Conservation (phyloP, 2,888 invertebrate species). For the Chrysolina americana region DNA sequence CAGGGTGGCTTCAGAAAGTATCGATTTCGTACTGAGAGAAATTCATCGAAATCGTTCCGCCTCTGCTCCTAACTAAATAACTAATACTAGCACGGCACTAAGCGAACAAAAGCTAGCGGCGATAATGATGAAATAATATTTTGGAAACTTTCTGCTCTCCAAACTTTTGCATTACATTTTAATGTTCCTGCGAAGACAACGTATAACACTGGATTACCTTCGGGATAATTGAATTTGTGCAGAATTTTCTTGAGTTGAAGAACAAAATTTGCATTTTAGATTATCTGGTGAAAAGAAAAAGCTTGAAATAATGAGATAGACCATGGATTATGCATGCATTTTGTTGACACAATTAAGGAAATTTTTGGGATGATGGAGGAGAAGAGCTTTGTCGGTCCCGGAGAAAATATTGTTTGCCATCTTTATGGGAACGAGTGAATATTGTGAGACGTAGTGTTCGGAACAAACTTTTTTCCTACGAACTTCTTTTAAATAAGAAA, state of each 20-base stretch:
- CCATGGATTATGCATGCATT: conserved; percentile 33
- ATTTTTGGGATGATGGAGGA: not conserved
- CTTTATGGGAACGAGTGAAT: not conserved
- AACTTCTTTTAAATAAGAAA: too few species aligned
- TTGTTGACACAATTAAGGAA: conserved; percentile 17
- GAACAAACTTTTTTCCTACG: too few species aligned
- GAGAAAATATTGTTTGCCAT: not conserved
- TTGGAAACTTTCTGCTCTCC: conserved; percentile 16
- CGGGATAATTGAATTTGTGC: conserved; percentile 37
- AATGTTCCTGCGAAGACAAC: conserved; percentile 16
- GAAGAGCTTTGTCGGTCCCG: not conserved
- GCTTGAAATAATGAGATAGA: conserved; percentile 29
- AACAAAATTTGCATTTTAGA: conserved; percentile 49
- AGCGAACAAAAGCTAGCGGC: conserved; percentile 25
- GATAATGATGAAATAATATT: conserved; percentile 35
- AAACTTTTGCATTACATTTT: conserved; percentile 34
- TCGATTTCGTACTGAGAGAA: too few species aligned
- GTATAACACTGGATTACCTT: conserved; percentile 27
- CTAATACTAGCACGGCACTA: conserved; percentile 16
- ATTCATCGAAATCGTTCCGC: not conserved
- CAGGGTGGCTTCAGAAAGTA: too few species aligned
- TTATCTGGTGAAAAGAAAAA: conserved; percentile 34
- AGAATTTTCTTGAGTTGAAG: conserved; percentile 41
- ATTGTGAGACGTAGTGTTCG: too few species aligned
- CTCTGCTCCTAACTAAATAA: conserved; percentile 9